phyloP scores from a whole-genome alignment of 2,113 vertebrate genomes.

The Colaptes auratus region DNA sequence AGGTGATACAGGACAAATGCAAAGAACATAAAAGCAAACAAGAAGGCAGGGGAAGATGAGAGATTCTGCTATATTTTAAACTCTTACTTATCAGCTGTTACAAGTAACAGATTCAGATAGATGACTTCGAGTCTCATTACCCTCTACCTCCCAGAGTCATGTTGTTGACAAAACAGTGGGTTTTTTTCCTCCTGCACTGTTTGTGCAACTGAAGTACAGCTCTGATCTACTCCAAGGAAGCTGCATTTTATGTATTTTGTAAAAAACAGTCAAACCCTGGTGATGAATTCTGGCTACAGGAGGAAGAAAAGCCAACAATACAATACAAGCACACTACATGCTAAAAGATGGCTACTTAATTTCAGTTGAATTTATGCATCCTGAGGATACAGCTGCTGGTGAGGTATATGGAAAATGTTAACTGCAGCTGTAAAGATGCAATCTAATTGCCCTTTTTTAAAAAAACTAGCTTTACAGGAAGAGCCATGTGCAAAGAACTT shows the following conservation, averaged over 20 bases:
- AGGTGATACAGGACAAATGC: fast-evolving
- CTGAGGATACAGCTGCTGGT: neutral
- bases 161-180: neutral
- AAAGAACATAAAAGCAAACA: neutral
- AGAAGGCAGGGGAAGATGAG: neutral
- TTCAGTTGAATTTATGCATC: neutral
- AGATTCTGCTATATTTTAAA: neutral
- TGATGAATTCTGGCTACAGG: neutral
- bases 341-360: neutral
- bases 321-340: neutral
- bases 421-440: neutral
- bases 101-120: neutral
- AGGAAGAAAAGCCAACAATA: neutral
- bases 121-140: neutral
- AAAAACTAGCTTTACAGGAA: neutral
- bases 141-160: neutral
- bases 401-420: neutral
- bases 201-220: neutral
- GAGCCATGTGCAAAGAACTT: neutral
- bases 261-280: neutral
- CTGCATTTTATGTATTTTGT: neutral
- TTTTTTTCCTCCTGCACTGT: fast-evolving
- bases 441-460: neutral
- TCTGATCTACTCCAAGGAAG: neutral
- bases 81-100: fast-evolving